Base-by-base conservation (phyloP, 2,888 invertebrate genomes). In the Drosophila percnosoma region DNA sequence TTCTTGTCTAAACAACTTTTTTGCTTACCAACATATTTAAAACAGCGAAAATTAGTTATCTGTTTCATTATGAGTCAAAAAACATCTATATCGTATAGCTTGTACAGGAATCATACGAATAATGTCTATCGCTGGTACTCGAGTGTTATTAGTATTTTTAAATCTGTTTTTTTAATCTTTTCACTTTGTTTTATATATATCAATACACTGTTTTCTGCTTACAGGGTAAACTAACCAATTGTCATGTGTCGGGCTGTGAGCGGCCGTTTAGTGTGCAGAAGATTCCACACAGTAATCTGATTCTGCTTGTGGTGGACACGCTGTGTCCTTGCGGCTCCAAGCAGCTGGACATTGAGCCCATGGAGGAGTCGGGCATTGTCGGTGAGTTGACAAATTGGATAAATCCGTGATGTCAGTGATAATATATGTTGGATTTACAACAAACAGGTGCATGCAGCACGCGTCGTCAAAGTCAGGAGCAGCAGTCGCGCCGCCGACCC, bases 261-360 rank as follows among this genome's bases (percentile, higher is more conserved):
- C 96, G 98, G 90, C 97, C 97, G 33, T 98, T 98, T 94, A 98
- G 97, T 94, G 97, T 98, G 65, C 97, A 98, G 92, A 97, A 97
- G 94, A 97, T 98, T 90, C 97, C 96, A 57, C 96, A 97, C 92
- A 98, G 97, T 91, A 98, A 98, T 94, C 94, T 98, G 86, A 97
- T 98, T 88, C 94, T 98, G 77, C 94, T 98, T 76, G 98, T 97
- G 77, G 97, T 98, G 86, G 97, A 98, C 93, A 97, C 97, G 29
- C 93, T 97, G 82, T 97, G 97, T 92, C 97, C 97, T 58, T 98
- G 97, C 93, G 97, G 97, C 79, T 96, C 96, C 90, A 97, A 97
- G 93, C 96, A 97, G 90, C 94, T 97, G 78, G 97, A 97, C 93
- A 97, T 97, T 92, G 95, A 96, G 68, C 96, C 97, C 75, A 94